Evolutionary conservation across 2,113 vertebrate genomes (phyloP).

Genomic region (Periophthalmus modestus): DNA sequence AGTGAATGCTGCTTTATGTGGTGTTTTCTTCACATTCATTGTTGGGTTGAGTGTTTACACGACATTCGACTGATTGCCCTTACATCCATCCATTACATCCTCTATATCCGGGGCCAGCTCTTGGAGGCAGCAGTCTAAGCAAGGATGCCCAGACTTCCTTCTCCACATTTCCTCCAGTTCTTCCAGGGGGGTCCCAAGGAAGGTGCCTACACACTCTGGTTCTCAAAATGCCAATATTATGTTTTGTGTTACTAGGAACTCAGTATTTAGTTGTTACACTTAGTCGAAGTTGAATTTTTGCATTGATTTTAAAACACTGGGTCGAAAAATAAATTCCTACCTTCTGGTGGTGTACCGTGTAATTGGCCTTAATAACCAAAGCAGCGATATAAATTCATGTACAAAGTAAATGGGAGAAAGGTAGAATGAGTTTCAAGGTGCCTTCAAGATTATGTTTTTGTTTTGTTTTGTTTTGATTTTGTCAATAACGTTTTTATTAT

Average conservation of each 20-base stretch:
- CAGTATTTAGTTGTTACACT: background rate
- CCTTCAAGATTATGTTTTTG: background rate
- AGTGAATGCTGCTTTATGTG: background rate
- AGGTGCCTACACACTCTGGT: too few relatives aligned
- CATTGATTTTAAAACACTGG: background rate
- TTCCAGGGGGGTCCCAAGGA: too few relatives aligned
- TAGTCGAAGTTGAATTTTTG: background rate
- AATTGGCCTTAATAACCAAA: background rate
- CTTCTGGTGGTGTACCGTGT: background rate
- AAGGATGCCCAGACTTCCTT: too few relatives aligned
- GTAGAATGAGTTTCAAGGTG: background rate
- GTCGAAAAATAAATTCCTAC: background rate
- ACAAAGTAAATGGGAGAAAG: background rate
- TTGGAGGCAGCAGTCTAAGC: too few relatives aligned
- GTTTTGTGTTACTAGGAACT: background rate
- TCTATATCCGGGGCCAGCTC: too few relatives aligned
- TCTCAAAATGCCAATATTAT: background rate
- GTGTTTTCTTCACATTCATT: background rate
- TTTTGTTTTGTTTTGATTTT: background rate
- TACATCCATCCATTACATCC: too few relatives aligned
- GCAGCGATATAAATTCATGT: background rate
- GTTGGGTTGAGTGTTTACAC: background rate
- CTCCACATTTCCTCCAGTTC: too few relatives aligned
- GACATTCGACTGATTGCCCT: too few relatives aligned
- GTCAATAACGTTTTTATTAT: background rate